phyloP scores from a whole-genome alignment of 2,888 invertebrate species.

The Patella pellucida region DNA sequence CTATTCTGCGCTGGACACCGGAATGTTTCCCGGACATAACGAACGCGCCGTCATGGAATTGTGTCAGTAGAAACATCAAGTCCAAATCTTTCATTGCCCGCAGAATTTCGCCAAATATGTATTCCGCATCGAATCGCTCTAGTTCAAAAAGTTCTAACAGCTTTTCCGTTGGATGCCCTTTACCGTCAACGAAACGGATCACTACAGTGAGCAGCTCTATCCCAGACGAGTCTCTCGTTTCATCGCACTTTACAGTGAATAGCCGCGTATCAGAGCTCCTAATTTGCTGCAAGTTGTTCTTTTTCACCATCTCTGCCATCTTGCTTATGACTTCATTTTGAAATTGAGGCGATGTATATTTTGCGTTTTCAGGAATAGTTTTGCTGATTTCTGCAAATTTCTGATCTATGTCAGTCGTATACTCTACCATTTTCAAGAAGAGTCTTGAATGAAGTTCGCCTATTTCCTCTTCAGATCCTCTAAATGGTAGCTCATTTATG shows the following conservation, averaged over 20 bases:
- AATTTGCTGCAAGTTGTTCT: too few relatives aligned
- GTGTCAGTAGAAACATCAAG: neutral
- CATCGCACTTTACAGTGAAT: too few relatives aligned
- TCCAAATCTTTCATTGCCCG: constrained; percentile 7
- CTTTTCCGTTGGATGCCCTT: too few relatives aligned
- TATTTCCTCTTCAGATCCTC: too few relatives aligned
- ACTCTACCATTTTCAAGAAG: too few relatives aligned
- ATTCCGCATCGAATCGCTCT: neutral
- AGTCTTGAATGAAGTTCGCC: too few relatives aligned
- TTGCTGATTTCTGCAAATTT: neutral
- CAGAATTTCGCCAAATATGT: neutral
- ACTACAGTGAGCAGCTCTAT: too few relatives aligned
- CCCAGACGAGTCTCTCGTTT: too few relatives aligned
- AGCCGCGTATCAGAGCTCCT: too few relatives aligned
- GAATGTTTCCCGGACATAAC: constrained; percentile 7
- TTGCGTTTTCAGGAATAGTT: neutral
- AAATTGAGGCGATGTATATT: constrained; percentile 6
- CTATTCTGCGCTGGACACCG: constrained; percentile 6
- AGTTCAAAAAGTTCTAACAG: neutral
- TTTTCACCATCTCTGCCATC: constrained; percentile 4
- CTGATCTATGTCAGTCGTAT: too few relatives aligned
- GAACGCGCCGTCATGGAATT: neutral
- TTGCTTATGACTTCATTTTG: neutral
- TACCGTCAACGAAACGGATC: too few relatives aligned
- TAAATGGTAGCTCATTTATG: too few relatives aligned